These are phyloP conservation scores for Paralichthys olivaceus DNA, from an alignment of 2,113 vertebrate species.

Conservation along the genomic window DNA sequence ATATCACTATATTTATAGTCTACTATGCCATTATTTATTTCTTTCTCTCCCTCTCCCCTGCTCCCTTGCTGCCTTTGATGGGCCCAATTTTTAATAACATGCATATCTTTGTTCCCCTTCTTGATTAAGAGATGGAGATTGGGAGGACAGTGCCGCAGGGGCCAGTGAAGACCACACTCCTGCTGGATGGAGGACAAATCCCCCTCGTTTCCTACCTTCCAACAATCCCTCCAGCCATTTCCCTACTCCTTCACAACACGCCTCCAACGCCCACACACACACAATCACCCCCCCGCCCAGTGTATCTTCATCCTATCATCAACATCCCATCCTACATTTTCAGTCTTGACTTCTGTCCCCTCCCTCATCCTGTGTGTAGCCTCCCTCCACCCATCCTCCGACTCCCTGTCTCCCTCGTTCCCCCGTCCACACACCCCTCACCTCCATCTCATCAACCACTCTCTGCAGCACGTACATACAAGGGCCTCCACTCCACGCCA, in stretches of 20 bases:
- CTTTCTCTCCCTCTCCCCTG: constrained; percentile 45
- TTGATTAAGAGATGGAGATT: constrained; percentile 70
- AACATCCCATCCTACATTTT: constrained; percentile 20
- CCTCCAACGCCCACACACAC: background rate
- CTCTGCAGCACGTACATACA: constrained; percentile 21
- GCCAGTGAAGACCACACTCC: constrained; percentile 51
- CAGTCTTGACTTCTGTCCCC: constrained; percentile 16
- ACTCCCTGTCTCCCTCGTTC: constrained; percentile 10
- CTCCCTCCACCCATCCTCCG: constrained; percentile 6
- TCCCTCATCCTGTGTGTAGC: constrained; percentile 11
- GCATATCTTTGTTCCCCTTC: constrained; percentile 68
- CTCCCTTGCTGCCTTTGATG: constrained; percentile 50
- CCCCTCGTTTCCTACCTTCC: background rate
- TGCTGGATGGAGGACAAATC: constrained; percentile 42
- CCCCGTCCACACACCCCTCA: constrained; percentile 18
- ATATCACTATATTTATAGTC: constrained; percentile 73
- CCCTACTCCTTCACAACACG: constrained; percentile 15
- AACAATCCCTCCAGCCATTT: constrained; percentile 11
- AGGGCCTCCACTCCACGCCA: background rate
- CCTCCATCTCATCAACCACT: constrained; percentile 46
- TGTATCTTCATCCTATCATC: constrained; percentile 38
- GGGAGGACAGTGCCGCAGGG: constrained; percentile 51
- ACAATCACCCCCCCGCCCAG: background rate
- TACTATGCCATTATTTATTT: constrained; percentile 73
- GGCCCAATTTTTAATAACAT: constrained; percentile 71